Evolutionary conservation across 2,888 invertebrate species (phyloP).

Genomic region (Lochmaea capreae): DNA sequence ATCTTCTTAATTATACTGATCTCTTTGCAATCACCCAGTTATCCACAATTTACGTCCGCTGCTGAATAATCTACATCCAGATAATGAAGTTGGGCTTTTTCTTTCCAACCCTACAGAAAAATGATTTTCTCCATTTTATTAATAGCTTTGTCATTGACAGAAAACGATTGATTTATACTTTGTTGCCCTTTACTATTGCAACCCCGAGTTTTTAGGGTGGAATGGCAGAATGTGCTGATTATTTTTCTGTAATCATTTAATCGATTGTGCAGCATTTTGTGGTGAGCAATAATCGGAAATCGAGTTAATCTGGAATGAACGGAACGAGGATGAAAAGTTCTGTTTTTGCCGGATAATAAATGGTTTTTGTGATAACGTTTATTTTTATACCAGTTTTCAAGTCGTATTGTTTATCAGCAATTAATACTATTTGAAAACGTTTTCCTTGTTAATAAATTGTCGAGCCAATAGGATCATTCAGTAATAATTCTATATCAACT

Average conservation of each 20-base stretch:
- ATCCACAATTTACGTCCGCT: no score
- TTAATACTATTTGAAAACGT: no score
- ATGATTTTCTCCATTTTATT: conserved; percentile 28
- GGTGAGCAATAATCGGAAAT: conserved; percentile 19
- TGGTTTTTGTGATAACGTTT: conserved; percentile 3
- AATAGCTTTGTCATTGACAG: conserved; percentile 37
- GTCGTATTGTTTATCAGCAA: background rate
- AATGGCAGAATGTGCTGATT: conserved; percentile 13
- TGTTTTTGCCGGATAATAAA: conserved; percentile 16
- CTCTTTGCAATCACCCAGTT: no score
- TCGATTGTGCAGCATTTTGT: conserved; percentile 18
- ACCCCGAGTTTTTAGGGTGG: conserved; percentile 6
- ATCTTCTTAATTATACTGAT: no score
- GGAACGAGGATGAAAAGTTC: conserved; percentile 1
- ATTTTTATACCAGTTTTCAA: background rate
- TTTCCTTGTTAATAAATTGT: no score
- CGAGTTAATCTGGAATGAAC: conserved; percentile 21
- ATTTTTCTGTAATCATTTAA: conserved; percentile 31
- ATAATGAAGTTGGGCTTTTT: background rate
- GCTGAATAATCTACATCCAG: no score
- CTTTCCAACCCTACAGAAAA: conserved; percentile 15
- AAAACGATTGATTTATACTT: conserved; percentile 37
- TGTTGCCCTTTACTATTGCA: conserved; percentile 20
- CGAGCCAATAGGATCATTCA: no score
- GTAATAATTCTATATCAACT: no score